Evolutionary conservation across 2,797 vertebrate genomes (phyloP).

Genomic region (Loris lydekkerianus): DNA sequence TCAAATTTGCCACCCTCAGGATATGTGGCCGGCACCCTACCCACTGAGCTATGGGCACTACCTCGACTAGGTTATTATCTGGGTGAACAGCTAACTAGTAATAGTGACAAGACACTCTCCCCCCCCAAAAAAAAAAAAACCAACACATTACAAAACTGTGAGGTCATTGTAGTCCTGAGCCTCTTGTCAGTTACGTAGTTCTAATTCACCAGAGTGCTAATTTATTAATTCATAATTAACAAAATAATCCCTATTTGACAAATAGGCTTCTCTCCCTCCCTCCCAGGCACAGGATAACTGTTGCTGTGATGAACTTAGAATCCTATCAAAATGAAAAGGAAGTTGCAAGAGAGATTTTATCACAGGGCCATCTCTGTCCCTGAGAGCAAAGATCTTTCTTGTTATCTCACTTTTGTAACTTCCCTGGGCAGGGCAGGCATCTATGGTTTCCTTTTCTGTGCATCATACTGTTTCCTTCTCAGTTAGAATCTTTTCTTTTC

Average conservation of each 20-base stretch:
- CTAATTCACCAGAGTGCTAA: neutral
- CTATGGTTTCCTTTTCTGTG: neutral
- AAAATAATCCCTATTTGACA: neutral
- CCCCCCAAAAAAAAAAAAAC: neutral
- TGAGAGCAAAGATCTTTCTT: neutral
- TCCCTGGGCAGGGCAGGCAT: neutral
- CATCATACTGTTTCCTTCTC: neutral
- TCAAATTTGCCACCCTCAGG: too few species aligned
- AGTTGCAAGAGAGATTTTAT: constrained; percentile 1
- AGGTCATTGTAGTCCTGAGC: neutral
- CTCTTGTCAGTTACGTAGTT: neutral
- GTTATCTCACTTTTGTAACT: neutral
- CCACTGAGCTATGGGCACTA: too few species aligned
- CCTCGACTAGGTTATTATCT: neutral
- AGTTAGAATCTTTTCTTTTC: too few species aligned
- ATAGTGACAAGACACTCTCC: neutral
- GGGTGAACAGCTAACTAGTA: neutral
- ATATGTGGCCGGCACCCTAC: too few species aligned
- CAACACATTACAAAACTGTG: neutral
- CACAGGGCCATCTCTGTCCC: neutral
- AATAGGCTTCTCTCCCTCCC: neutral
- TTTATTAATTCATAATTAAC: neutral
- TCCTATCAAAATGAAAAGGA: neutral
- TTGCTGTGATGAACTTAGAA: neutral
- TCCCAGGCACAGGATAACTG: neutral